Percentiles rank a stretch among this genome's conserved stretches.
These are phyloP conservation scores for Terrapene triunguis DNA, from an alignment of 2,113 vertebrate species.

Conservation along the genomic window DNA sequence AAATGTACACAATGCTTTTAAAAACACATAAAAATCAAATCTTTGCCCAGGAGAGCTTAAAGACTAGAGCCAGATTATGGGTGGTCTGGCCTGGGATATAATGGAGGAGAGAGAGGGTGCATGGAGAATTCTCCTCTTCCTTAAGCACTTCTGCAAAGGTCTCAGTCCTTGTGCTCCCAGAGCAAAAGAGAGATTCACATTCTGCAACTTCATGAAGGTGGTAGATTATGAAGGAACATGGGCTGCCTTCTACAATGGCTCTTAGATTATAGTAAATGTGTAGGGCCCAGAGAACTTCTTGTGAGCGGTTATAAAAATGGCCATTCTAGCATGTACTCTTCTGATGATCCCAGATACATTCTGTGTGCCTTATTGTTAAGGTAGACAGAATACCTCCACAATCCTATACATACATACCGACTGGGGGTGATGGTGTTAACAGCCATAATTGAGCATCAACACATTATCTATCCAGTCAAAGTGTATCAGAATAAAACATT, in stretches of 20 bases:
- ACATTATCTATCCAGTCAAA: accelerated
- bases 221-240: not conserved
- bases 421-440: not conserved
- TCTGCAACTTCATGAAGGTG: not conserved
- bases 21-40: not conserved
- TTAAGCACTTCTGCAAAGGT: not conserved
- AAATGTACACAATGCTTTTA: not conserved
- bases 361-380: not conserved
- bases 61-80: not conserved
- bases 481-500: not conserved
- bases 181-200: not conserved
- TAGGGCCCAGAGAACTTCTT: not conserved
- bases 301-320: not conserved
- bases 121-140: not conserved
- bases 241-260: not conserved
- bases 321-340: not conserved
- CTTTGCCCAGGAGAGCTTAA: not conserved
- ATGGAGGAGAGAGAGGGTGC: not conserved
- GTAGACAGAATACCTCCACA: not conserved
- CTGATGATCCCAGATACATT: not conserved
- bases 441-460: not conserved
- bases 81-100: not conserved
- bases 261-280: not conserved
- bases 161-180: not conserved
- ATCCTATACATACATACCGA: not conserved